These are phyloP conservation scores for Dasypogon diadema DNA, from an alignment of 2,888 invertebrate genomes.

Conservation along the genomic window DNA sequence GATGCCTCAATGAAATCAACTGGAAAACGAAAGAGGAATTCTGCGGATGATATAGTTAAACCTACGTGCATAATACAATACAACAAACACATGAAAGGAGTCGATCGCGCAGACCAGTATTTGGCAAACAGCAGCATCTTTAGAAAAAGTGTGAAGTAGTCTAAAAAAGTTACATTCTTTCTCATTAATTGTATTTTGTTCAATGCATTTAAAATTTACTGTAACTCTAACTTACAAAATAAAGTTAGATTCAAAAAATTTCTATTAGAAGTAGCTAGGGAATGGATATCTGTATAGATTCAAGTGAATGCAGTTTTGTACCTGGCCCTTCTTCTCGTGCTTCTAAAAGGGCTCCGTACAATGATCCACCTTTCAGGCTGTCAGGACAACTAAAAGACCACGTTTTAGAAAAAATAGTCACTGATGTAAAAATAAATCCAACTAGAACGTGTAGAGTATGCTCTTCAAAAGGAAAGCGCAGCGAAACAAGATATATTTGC, in stretches of 20 bases:
- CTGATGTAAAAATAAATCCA: too few relatives aligned
- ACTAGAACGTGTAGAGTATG: neutral
- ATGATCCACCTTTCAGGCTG: constrained; percentile 35
- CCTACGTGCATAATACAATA: constrained; percentile 46
- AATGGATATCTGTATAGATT: constrained; percentile 49
- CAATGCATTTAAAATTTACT: constrained; percentile 50
- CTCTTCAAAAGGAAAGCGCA: neutral
- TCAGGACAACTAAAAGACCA: neutral
- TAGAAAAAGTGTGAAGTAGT: constrained; percentile 47
- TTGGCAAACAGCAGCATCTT: constrained; percentile 45
- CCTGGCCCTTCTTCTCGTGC: constrained; percentile 44
- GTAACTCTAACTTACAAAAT: constrained; percentile 40
- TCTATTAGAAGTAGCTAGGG: constrained; percentile 49
- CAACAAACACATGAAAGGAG: constrained; percentile 38
- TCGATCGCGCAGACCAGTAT: constrained; percentile 47
- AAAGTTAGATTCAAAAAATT: constrained; percentile 45
- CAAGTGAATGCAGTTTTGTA: constrained; percentile 44
- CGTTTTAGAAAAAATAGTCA: neutral
- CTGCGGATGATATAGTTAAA: constrained; percentile 46
- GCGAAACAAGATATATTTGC: too few relatives aligned
- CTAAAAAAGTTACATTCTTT: constrained; percentile 43
- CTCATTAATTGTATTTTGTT: constrained; percentile 45
- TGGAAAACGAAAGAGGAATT: constrained; percentile 46
- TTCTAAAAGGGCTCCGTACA: constrained; percentile 44
- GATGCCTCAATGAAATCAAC: constrained; percentile 51